Evolutionary conservation across 2,113 vertebrate genomes (phyloP).

Genomic region (Ancistrus triradiatus): DNA sequence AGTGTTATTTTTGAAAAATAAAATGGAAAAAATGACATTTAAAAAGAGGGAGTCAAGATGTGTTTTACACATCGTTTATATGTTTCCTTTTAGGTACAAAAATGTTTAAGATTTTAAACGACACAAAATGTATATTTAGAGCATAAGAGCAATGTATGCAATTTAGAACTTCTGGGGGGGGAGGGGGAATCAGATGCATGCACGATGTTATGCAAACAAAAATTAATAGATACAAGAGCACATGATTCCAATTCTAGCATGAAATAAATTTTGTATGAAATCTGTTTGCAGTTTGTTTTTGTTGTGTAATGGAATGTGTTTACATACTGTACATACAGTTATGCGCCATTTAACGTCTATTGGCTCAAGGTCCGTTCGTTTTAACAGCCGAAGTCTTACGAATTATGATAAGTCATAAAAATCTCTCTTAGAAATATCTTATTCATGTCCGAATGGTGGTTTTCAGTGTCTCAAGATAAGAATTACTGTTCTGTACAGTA

Average conservation of each 20-base stretch:
- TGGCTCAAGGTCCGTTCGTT: too few relatives aligned
- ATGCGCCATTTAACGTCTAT: too few relatives aligned
- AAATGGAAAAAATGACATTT: slow-evolving; percentile 29
- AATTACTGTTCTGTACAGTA: too few relatives aligned
- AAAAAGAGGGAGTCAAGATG: slow-evolving; percentile 24
- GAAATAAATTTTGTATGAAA: slow-evolving; percentile 89
- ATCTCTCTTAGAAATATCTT: too few relatives aligned
- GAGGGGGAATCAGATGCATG: slow-evolving; percentile 77
- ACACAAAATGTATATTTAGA: slow-evolving; percentile 67
- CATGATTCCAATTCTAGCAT: slow-evolving; percentile 74
- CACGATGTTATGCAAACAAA: slow-evolving; percentile 89
- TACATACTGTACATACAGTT: too few relatives aligned
- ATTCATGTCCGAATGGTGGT: too few relatives aligned
- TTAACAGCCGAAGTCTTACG: too few relatives aligned
- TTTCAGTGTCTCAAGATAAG: too few relatives aligned
- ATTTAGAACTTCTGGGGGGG: slow-evolving; percentile 69
- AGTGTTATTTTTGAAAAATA: slow-evolving; percentile 67
- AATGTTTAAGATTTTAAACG: slow-evolving; percentile 62
- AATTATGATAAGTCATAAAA: too few relatives aligned
- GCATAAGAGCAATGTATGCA: slow-evolving; percentile 80
- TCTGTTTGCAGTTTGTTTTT: slow-evolving; percentile 40
- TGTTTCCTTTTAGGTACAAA: slow-evolving; percentile 39
- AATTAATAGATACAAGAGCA: slow-evolving; percentile 51
- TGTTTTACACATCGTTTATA: slow-evolving; percentile 27
- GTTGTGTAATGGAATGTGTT: slow-evolving; percentile 33